Evolutionary conservation across 64 coral and sea anemone species (phyloP).

Genomic region (Trachythela sp.): DNA sequence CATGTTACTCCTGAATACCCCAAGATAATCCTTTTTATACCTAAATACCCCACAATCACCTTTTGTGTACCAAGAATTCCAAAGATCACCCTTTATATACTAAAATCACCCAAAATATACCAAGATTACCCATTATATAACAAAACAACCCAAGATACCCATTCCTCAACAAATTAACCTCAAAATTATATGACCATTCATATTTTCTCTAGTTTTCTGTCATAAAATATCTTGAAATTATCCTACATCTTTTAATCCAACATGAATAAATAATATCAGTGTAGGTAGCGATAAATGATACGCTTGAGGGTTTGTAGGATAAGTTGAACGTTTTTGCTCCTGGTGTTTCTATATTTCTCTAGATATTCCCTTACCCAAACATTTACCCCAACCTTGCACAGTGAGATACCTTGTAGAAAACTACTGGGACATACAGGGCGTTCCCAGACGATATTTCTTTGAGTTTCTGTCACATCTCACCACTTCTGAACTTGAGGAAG

Average conservation of each 20-base stretch:
- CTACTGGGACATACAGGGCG: constrained; percentile 87
- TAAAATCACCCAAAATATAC: too few relatives aligned
- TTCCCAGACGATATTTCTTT: constrained; percentile 92
- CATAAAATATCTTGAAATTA: too few relatives aligned
- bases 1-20: background rate
- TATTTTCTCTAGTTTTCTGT: too few relatives aligned
- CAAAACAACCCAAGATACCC: background rate
- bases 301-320: too few relatives aligned
- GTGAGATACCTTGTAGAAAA: constrained; percentile 76
- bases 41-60: background rate
- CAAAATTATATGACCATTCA: too few relatives aligned
- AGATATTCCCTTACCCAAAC: constrained; percentile 70
- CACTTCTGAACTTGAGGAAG: constrained; percentile 88
- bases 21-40: background rate
- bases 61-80: background rate
- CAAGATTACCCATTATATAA: background rate
- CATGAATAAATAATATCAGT: too few relatives aligned
- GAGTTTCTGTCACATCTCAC: constrained; percentile 87
- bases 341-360: too few relatives aligned
- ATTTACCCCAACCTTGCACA: constrained; percentile 71
- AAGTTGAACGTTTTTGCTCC: too few relatives aligned
- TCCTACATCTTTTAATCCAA: too few relatives aligned
- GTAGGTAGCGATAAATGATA: too few relatives aligned
- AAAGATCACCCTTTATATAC: too few relatives aligned
- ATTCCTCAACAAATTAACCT: too few relatives aligned